A percentile compares a stretch with the other conserved stretches of the same genome.
Conservation (phyloP, 2,888 invertebrate species). For the Cosmia trapezina region DNA sequence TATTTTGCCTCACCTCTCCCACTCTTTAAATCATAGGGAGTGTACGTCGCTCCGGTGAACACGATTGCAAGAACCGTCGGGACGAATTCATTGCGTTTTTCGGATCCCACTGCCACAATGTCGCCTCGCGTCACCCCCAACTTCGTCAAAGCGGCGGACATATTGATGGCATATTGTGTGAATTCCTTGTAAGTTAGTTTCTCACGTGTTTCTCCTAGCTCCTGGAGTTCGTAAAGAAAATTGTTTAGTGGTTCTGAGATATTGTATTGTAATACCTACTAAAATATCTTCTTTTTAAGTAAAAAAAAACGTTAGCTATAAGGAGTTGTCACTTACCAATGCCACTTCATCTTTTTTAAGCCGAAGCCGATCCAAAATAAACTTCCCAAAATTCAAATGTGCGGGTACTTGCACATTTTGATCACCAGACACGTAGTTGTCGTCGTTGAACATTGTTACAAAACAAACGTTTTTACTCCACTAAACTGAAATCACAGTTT, state of each 20-base stretch:
- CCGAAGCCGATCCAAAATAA: constrained; percentile 74
- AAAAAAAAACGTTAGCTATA: too few relatives aligned
- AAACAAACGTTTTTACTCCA: background rate
- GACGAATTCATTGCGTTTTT: constrained; percentile 90
- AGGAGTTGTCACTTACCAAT: constrained; percentile 71
- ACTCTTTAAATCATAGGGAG: constrained; percentile 75
- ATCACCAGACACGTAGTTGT: constrained; percentile 74
- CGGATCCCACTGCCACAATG: constrained; percentile 90
- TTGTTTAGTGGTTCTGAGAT: background rate
- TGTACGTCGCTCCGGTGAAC: constrained; percentile 81
- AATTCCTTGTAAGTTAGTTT: constrained; percentile 88
- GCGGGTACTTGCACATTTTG: constrained; percentile 77
- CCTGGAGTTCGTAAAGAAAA: constrained; percentile 73
- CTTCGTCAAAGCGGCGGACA: constrained; percentile 87
- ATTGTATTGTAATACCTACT: too few relatives aligned
- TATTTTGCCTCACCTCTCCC: constrained; percentile 75
- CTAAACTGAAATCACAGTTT: background rate
- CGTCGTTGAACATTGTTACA: constrained; percentile 69
- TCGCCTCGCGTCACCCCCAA: constrained; percentile 88
- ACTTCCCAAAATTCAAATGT: constrained; percentile 83
- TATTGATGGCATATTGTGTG: constrained; percentile 86
- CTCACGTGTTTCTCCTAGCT: constrained; percentile 89
- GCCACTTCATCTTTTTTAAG: constrained; percentile 71
- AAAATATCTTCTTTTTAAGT: background rate
- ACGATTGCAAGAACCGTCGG: constrained; percentile 88